Percentiles rank a stretch among this genome's conserved stretches.
These are phyloP conservation scores for Junonia oenone DNA, from an alignment of 2,888 invertebrate species.

Conservation along the genomic window DNA sequence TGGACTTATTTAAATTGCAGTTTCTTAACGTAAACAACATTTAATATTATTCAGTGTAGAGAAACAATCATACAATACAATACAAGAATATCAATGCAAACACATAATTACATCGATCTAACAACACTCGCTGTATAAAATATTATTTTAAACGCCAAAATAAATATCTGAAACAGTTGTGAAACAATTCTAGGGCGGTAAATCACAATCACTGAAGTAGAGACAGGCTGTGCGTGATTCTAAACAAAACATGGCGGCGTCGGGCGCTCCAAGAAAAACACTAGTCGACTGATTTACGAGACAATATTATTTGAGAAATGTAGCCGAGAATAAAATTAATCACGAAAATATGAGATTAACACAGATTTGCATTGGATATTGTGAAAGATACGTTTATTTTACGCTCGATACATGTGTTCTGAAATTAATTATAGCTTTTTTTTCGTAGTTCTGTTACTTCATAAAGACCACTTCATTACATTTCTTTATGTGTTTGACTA, in stretches of 20 bases:
- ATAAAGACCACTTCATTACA: not conserved
- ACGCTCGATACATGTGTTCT: not conserved
- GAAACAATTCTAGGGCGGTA: conserved; percentile 55
- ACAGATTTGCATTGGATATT: conserved; percentile 50
- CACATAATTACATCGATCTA: not conserved
- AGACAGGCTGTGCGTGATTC: conserved; percentile 74
- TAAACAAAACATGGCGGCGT: conserved; percentile 69
- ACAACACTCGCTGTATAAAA: conserved; percentile 21
- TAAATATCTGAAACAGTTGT: conserved; percentile 43
- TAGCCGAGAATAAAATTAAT: conserved; percentile 70
- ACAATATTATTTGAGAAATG: conserved; percentile 73
- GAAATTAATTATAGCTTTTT: not conserved
- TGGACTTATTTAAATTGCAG: too few species aligned
- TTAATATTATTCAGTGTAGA: too few species aligned
- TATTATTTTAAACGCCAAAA: conserved; percentile 37
- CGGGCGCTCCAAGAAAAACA: conserved; percentile 74
- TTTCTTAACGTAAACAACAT: too few species aligned
- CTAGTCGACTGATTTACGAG: conserved; percentile 72
- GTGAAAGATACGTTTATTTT: conserved; percentile 26
- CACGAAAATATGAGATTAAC: conserved; percentile 60
- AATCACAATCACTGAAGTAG: conserved; percentile 63
- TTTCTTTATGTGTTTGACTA: not conserved
- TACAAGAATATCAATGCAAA: not conserved
- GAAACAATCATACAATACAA: not conserved
- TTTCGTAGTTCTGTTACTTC: not conserved